Conservation (phyloP, 2,888 invertebrate genomes). For the Amphimallon solstitiale region DNA sequence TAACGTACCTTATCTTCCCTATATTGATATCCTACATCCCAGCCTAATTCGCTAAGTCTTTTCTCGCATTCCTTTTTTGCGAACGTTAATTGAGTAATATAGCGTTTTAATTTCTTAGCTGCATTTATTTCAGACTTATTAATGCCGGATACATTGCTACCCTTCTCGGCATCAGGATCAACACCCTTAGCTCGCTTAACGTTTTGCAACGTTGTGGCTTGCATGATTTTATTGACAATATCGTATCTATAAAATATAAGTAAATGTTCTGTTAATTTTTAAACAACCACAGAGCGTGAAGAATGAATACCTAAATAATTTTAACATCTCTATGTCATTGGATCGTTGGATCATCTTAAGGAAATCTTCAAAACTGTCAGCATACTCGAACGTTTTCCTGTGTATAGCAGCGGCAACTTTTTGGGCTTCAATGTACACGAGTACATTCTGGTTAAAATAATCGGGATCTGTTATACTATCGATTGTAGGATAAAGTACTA, state of each 20-base stretch:
- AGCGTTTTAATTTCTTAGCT: slow-evolving; percentile 84
- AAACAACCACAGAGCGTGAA: not conserved
- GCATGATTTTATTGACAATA: slow-evolving; percentile 92
- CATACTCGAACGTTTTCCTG: slow-evolving; percentile 84
- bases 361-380: slow-evolving; percentile 90
- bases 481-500: slow-evolving; percentile 84
- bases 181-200: slow-evolving; percentile 86
- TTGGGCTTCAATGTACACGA: slow-evolving; percentile 84
- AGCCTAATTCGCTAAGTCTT: slow-evolving; percentile 77
- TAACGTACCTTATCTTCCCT: slow-evolving; percentile 50
- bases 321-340: slow-evolving; percentile 83
- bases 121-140: slow-evolving; percentile 82
- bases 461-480: slow-evolving; percentile 89
- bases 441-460: slow-evolving; percentile 88
- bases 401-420: slow-evolving; percentile 82
- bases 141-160: slow-evolving; percentile 66
- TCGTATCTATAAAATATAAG: slow-evolving; percentile 70
- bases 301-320: slow-evolving; percentile 75
- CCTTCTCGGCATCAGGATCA: slow-evolving; percentile 72
- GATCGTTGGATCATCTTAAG: slow-evolving; percentile 84
- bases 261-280: slow-evolving; percentile 9
- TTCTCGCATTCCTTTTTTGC: slow-evolving; percentile 86
- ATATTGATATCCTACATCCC: slow-evolving; percentile 73
- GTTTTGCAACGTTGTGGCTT: slow-evolving; percentile 91
- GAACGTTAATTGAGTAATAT: slow-evolving; percentile 82